These are phyloP conservation scores for Bufotes viridis DNA, from an alignment of 2,797 vertebrate species.

Conservation along the genomic window DNA sequence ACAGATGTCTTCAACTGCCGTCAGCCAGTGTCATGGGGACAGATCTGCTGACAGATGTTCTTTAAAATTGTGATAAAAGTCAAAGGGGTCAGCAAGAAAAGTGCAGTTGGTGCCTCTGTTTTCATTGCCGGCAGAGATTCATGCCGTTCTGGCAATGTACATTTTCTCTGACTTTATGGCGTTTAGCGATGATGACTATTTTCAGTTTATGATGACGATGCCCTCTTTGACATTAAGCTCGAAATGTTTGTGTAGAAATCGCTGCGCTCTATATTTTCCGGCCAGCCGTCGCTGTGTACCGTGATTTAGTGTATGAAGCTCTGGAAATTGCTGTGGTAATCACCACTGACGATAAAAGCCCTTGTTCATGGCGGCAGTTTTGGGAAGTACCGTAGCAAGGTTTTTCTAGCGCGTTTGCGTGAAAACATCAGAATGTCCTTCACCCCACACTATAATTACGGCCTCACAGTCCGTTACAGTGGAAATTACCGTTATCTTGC, in stretches of 20 bases:
- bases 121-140: too few species aligned
- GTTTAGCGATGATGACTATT: not conserved
- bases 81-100: too few species aligned
- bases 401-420: not conserved
- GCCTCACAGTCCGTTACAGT: not conserved
- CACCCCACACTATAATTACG: not conserved
- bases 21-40: too few species aligned
- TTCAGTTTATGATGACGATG: not conserved
- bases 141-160: too few species aligned
- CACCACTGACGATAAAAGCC: slow-evolving; percentile 13
- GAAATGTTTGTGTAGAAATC: not conserved
- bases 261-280: not conserved
- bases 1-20: too few species aligned
- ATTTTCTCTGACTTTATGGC: not conserved
- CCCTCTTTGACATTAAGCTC: not conserved
- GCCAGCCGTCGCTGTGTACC: not conserved
- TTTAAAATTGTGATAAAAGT: too few species aligned
- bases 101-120: too few species aligned
- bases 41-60: too few species aligned
- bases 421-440: not conserved
- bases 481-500: not conserved
- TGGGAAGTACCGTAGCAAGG: too few species aligned
- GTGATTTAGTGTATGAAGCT: not conserved
- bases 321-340: slow-evolving; percentile 1
- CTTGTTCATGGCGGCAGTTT: not conserved